Conservation (phyloP, 2,797 vertebrate genomes). For the Helarctos malayanus region DNA sequence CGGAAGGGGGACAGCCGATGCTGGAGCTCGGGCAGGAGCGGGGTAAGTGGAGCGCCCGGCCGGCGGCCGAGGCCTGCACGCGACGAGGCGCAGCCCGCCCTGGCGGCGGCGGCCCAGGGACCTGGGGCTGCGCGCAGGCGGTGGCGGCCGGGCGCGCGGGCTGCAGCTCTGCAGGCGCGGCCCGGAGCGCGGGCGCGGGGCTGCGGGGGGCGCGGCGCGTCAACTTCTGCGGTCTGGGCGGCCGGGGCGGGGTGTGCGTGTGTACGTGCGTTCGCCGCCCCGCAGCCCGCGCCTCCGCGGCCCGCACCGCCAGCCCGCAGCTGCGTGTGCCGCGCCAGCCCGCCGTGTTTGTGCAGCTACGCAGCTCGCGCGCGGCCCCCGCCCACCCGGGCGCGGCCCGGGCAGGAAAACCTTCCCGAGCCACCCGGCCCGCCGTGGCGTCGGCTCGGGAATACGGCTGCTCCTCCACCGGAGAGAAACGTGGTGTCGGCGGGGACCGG, state of each 20-base stretch:
- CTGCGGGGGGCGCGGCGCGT: background rate
- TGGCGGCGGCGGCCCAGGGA: background rate
- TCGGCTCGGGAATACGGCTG: background rate
- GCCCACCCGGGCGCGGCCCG: constrained; percentile 74
- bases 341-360: constrained; percentile 82
- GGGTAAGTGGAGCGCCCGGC: constrained; percentile 77
- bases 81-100: constrained; percentile 46
- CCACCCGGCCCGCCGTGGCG: background rate
- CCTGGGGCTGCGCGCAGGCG: constrained; percentile 10
- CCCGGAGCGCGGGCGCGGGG: background rate
- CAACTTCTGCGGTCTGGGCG: constrained; percentile 69
- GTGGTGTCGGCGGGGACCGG: constrained; percentile 64
- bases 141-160: constrained; percentile 6
- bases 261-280: background rate
- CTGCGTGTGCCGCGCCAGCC: constrained; percentile 58
- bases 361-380: constrained; percentile 75
- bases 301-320: background rate
- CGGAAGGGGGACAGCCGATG: constrained; percentile 29
- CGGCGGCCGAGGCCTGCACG: constrained; percentile 77
- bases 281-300: background rate
- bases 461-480: constrained; percentile 30
- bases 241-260: background rate
- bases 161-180: constrained; percentile 61
- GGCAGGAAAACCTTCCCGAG: constrained; percentile 65
- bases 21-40: background rate